Base-by-base conservation (phyloP, 2,113 vertebrate species). In the Rhynchomys soricoides region DNA sequence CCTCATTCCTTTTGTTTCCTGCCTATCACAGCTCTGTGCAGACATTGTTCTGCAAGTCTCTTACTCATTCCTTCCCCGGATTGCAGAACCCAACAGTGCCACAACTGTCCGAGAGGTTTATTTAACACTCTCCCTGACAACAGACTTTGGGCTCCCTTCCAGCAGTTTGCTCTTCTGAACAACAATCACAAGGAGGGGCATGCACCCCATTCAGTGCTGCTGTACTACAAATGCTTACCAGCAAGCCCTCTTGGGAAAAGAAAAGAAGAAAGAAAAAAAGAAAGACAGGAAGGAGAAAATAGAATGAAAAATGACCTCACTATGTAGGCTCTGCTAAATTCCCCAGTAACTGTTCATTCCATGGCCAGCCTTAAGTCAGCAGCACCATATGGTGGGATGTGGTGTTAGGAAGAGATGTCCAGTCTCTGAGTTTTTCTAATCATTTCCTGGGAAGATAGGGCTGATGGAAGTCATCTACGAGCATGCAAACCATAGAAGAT, bases 31-130 rank as follows among this genome's bases (percentile, higher is more conserved):
- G 52, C 79, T 94, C 87, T 92, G 85, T 87, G 85, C 59, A n/a
- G 52, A 7, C 79, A 19, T 87, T 73, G 48, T 43, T 91, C 59
- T 68, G n/a, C n/a, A 91, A 40, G 73, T 77, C 22, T 79, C 71
- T 85, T 95, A 91, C 89, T 96, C 29, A 34, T 94, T 94, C 81
- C 89, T 90, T 94, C 71, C 52, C 52, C 40, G 7, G 81, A 70
- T 40, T 75, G 12, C 9, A 34, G 48, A 91, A 91, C 50, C 34
- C 66, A 48, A 57, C 45, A 37, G 10, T 62, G 75, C 74, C 74
- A 29, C 89, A 34, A n/a, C 45, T 90, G 40, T 34, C 55, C 7
- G 2, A 3, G 34, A 7, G n/a, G 43, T 29, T 74, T 55, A 68
- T 55, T 95, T 62, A 95, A 86, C 12, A 57, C 79, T 26, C 52